A percentile compares a stretch with the other conserved stretches of the same genome.
Conservation (phyloP, 2,113 vertebrate species). For the Morone chrysops region DNA sequence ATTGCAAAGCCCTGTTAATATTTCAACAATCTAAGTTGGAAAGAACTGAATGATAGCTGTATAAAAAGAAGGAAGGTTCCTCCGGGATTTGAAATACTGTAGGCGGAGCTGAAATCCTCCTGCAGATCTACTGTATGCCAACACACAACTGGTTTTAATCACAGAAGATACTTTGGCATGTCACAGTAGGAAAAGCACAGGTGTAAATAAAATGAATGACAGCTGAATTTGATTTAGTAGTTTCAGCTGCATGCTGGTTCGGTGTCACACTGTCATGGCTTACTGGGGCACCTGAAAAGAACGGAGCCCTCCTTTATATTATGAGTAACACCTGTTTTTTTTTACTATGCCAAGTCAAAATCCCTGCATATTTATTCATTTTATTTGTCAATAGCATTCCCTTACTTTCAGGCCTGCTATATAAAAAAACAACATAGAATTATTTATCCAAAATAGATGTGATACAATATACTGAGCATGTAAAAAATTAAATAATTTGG, state of each 20-base stretch:
- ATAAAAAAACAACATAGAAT: too few species aligned
- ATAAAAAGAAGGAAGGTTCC: neutral
- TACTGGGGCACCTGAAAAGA: neutral
- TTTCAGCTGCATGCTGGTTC: neutral
- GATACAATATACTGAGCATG: too few species aligned
- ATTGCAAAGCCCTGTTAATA: conserved; percentile 33
- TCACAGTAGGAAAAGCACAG: neutral
- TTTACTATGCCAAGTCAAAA: neutral
- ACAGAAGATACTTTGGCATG: neutral
- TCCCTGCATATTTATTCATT: neutral
- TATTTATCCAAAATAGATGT: too few species aligned
- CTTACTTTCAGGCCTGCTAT: neutral
- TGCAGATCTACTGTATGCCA: neutral
- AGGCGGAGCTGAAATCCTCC: neutral
- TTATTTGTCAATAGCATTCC: neutral
- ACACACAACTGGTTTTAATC: neutral
- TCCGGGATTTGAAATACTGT: neutral
- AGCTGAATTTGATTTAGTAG: neutral
- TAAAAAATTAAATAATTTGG: too few species aligned
- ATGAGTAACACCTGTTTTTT: neutral
- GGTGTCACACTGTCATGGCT: neutral
- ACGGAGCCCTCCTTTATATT: neutral
- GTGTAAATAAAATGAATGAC: neutral
- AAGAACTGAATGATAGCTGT: neutral
- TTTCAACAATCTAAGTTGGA: conserved; percentile 23